Base-by-base conservation (phyloP, 2,797 vertebrate genomes). In the Graptemys geographica region DNA sequence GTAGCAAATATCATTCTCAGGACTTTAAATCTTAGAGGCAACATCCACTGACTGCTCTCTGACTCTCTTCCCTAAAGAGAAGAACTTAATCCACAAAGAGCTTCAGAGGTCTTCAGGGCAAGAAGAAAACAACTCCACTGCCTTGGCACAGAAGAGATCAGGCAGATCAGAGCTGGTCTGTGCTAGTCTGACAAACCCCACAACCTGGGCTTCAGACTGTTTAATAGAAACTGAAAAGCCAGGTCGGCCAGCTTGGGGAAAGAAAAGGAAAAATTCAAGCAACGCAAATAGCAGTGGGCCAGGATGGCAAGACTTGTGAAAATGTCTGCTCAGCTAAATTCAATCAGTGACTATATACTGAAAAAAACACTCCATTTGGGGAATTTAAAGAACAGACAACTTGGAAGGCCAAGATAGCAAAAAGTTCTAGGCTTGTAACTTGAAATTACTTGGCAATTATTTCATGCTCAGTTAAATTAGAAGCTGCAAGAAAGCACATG, bases 121-220 rank as follows among this genome's bases (percentile, higher is more conserved):
- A 12, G 12, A 28, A 52, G 33, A 57, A 74, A 81, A 53, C 3
- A 11, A 21, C 5, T 0, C 0, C 28, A 1, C 19, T 53, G 27
- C n/a, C 51, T 23, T 31, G 83, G 37, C 25, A 16, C 6, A 5
- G 4, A 2, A 12, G 0, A 12, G 27, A 55, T 10, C 11, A 41
- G 80, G 51, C 37, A 49, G 44, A 1, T 4, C 0, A 1, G 31
- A 4, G 18, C 33, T n/a, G 59, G 5, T 4, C 0, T 1, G 82
- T 5, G 52, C 11, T 55, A 41, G n/a, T 52, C 23, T 56, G 5
- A 25, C 37, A 25, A 25, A 81, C 10, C n/a, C 28, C 53, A 37
- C 15, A 55, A 25, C 21, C 53, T 27, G 23, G n/a, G n/a, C 25
- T 28, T 56, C 51, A 16, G 12, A 81, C n/a, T 41, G 37, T 27